phyloP scores from a whole-genome alignment of 92 coral and sea anemone genomes.

The Porites cylindrica region DNA sequence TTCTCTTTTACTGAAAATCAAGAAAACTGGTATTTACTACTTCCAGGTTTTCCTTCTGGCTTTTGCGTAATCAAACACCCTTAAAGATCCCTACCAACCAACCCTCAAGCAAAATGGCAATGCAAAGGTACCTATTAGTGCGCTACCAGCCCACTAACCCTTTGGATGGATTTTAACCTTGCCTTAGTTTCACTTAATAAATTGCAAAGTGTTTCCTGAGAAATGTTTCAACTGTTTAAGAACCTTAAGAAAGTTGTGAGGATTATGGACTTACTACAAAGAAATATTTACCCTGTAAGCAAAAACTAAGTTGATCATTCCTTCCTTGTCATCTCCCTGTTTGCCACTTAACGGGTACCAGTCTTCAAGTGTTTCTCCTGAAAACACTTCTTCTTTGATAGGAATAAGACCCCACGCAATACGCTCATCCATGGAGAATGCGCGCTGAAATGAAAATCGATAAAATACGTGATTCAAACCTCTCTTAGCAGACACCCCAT shows the following conservation, averaged over 20 bases:
- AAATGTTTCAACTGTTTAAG: not conserved
- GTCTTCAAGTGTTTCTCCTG: conserved; percentile 93
- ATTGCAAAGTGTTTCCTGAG: not conserved
- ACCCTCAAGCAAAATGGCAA: too few relatives aligned
- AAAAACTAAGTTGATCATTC: conserved; percentile 95
- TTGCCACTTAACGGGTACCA: conserved; percentile 97
- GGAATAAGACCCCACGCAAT: conserved; percentile 96
- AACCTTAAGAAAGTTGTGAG: not conserved
- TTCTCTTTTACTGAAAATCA: too few relatives aligned
- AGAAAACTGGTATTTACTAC: too few relatives aligned
- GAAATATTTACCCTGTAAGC: conserved; percentile 79
- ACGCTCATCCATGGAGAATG: conserved; percentile 94
- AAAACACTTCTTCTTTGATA: conserved; percentile 77
- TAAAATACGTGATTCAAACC: not conserved
- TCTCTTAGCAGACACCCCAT: too few relatives aligned
- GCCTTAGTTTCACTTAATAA: too few relatives aligned
- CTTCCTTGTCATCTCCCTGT: conserved; percentile 98
- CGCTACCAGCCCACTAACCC: too few relatives aligned
- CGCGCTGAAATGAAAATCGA: conserved; percentile 67
- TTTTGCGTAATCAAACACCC: too few relatives aligned
- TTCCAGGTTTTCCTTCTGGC: too few relatives aligned
- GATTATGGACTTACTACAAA: not conserved
- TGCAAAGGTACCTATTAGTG: too few relatives aligned
- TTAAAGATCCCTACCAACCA: too few relatives aligned
- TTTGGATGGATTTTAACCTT: too few relatives aligned